These are phyloP conservation scores for Mola mola DNA, from an alignment of 2,113 vertebrate species.

Conservation along the genomic window DNA sequence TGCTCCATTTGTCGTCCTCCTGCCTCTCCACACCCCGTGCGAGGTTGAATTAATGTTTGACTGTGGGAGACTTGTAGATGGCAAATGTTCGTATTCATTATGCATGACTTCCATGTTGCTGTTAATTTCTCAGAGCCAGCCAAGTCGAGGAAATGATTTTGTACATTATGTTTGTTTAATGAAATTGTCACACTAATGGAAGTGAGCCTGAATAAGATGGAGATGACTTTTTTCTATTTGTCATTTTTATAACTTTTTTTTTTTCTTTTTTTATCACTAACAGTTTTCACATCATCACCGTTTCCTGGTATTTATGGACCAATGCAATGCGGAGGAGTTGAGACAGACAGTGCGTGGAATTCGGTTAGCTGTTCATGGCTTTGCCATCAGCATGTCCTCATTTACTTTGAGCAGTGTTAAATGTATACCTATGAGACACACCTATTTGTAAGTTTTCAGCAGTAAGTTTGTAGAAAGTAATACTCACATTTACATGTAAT, in stretches of 20 bases:
- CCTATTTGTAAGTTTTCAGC: conserved; percentile 3
- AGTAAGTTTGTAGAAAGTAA: too few relatives aligned
- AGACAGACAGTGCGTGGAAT: conserved; percentile 21
- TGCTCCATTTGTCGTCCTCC: conserved; percentile 61
- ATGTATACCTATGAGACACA: neutral
- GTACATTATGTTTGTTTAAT: conserved; percentile 83
- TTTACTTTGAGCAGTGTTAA: conserved; percentile 28
- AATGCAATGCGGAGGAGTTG: conserved; percentile 26
- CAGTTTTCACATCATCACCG: conserved; percentile 55
- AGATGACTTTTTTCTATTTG: conserved; percentile 77
- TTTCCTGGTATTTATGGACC: conserved; percentile 51
- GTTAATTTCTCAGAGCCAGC: conserved; percentile 80
- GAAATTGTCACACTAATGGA: conserved; percentile 82
- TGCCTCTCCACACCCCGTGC: conserved; percentile 56
- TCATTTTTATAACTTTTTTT: conserved; percentile 70
- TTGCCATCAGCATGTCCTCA: conserved; percentile 15
- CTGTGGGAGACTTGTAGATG: conserved; percentile 77
- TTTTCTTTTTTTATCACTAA: conserved; percentile 41
- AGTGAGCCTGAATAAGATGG: conserved; percentile 74
- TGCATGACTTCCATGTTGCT: conserved; percentile 81
- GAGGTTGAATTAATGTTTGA: conserved; percentile 79
- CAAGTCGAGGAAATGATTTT: conserved; percentile 81
- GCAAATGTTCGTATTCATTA: conserved; percentile 82
- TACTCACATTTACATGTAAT: conserved; percentile 17
- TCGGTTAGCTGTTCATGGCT: conserved; percentile 24